Base-by-base conservation (phyloP, 2,888 invertebrate species). In the Ischnus inquisitorius region DNA sequence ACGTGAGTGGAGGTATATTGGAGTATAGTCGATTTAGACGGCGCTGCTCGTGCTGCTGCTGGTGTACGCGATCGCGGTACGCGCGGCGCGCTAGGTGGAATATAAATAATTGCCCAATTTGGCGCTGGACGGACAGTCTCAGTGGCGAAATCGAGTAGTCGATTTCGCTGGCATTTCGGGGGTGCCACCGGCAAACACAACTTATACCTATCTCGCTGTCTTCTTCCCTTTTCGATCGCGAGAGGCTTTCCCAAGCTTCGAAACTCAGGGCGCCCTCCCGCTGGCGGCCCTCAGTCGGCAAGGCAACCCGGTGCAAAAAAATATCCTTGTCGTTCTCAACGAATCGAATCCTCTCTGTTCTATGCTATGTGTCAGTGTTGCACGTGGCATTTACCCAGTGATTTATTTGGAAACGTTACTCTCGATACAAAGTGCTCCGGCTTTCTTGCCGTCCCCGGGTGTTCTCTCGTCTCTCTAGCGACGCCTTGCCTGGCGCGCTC, bases 41-140 rank as follows among this genome's bases (percentile, higher is more conserved):
- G 41, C 22, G n/a, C 39, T 72, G 34, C 34, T 34, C 5, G 6
- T 34, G 34, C 34, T 34, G 34, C 34, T 34, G 5, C 8, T 41
- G 54, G 57, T 81, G 43, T 71, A 48, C 80, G 51, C 51, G 16
- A 74, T n/a, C 48, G 65, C 64, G 43, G 25, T 39, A 25, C 28
- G 22, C 25, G 28, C 57, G 57, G 34, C 19, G 68, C 39, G 71
- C 60, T 76, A 69, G 64, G 6, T 68, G 79, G 88, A 87, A 89
- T 88, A 90, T 89, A 90, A 90, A 90, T 90, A 90, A 91, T 90
- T 88, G 82, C 79, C 88, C 90, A 90, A 91, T 90, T 89, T 90
- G 88, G 77, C 64, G 39, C 83, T 86, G 89, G 86, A 88, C 87
- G 86, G 87, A 90, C 88, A 86, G 82, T 82, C 78, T 84, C 80